phyloP scores from a whole-genome alignment of 2,113 vertebrate species.

The Alces alces region DNA sequence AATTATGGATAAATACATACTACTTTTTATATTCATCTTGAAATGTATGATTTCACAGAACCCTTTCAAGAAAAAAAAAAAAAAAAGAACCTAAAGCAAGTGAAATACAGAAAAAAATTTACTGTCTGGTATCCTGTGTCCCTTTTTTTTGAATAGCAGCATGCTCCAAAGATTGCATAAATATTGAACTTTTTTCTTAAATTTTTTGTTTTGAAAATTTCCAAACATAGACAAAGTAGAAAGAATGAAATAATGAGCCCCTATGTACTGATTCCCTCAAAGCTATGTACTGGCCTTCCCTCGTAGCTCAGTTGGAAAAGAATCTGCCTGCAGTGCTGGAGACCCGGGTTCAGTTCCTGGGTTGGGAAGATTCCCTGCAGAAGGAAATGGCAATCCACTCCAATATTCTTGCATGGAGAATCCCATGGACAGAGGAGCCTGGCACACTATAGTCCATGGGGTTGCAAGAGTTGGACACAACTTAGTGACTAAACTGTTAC shows the following conservation, averaged over 20 bases:
- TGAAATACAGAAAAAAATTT: background rate
- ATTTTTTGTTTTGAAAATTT: conserved; percentile 27
- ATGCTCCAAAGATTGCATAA: background rate
- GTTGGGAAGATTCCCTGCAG: background rate
- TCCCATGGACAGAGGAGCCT: background rate
- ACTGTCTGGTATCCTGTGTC: background rate
- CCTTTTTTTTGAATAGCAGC: background rate
- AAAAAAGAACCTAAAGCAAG: background rate
- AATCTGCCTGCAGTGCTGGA: background rate
- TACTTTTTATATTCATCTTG: conserved; percentile 44
- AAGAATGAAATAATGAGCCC: background rate
- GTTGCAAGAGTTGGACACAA: background rate
- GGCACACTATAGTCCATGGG: background rate
- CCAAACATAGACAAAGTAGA: background rate
- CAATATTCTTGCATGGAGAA: background rate
- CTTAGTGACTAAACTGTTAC: background rate
- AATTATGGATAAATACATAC: conserved; percentile 32
- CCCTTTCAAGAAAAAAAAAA: background rate
- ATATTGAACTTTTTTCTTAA: background rate
- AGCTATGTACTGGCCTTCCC: background rate
- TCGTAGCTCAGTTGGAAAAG: background rate
- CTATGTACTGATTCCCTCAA: background rate
- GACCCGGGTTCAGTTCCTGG: background rate
- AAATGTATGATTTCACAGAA: conserved; percentile 41
- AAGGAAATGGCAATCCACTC: background rate